Conservation (phyloP, 2,113 vertebrate genomes). For the Aptenodytes forsteri region DNA sequence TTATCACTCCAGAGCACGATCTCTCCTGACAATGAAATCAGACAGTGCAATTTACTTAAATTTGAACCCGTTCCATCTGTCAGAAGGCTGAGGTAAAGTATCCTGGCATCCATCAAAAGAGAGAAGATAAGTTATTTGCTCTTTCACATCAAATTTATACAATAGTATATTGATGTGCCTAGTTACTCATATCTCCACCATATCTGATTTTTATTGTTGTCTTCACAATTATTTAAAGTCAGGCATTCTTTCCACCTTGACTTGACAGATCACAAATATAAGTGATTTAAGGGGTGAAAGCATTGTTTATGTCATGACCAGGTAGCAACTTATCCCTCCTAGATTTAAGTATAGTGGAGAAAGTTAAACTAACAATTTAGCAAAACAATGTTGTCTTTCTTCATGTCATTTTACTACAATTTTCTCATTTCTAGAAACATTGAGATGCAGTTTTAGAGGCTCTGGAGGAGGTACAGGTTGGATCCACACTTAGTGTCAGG, state of each 20-base stretch:
- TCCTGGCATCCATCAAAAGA: slow-evolving; percentile 59
- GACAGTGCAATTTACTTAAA: slow-evolving; percentile 54
- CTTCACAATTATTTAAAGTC: slow-evolving; percentile 28
- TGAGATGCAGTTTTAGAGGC: background rate
- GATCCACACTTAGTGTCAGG: background rate
- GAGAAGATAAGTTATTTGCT: slow-evolving; percentile 50
- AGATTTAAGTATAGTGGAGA: background rate
- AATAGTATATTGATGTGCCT: slow-evolving; percentile 25
- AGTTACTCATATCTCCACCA: background rate
- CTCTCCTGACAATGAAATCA: slow-evolving; percentile 65
- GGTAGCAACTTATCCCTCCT: background rate
- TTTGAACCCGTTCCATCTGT: slow-evolving; percentile 48
- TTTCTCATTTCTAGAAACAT: background rate
- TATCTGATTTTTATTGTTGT: slow-evolving; percentile 48
- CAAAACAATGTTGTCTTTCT: background rate
- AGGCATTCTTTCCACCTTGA: background rate
- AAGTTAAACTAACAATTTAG: background rate
- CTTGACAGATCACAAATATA: slow-evolving; percentile 26
- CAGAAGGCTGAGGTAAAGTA: slow-evolving; percentile 72
- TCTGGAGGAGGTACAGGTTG: background rate
- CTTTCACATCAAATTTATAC: slow-evolving; percentile 69
- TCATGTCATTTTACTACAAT: background rate
- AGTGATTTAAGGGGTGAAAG: background rate
- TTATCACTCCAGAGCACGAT: slow-evolving; percentile 14
- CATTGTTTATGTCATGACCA: background rate